phyloP scores from a whole-genome alignment of 64 coral and sea anemone genomes.

The Exaiptasia diaphana region DNA sequence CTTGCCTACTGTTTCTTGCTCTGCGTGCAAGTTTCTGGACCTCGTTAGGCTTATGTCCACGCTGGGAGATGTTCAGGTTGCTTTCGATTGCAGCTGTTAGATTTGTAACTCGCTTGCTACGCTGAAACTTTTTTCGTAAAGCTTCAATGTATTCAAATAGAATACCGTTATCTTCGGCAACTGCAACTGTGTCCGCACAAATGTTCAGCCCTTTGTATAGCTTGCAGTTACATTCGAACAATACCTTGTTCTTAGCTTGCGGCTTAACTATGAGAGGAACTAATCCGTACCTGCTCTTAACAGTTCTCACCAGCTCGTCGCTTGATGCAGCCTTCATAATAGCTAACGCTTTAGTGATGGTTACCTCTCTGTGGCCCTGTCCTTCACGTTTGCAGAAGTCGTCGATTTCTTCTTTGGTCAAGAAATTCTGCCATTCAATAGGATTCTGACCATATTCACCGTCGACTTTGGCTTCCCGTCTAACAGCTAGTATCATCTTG shows the following conservation, averaged over 20 bases:
- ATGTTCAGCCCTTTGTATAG: constrained; percentile 7
- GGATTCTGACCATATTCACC: constrained; percentile 53
- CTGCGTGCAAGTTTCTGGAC: too few species aligned
- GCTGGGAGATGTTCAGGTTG: not conserved
- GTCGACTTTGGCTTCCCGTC: constrained; percentile 1
- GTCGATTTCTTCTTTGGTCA: constrained; percentile 50
- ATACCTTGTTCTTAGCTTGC: constrained; percentile 19
- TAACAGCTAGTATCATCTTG: constrained; percentile 37
- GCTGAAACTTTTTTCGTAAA: constrained; percentile 14
- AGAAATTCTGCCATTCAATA: constrained; percentile 39
- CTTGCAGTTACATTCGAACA: constrained; percentile 44
- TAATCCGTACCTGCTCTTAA: constrained; percentile 12
- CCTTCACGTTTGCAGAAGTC: not conserved
- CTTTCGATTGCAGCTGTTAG: constrained; percentile 23
- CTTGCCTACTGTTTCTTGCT: too few species aligned
- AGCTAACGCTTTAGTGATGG: constrained; percentile 12
- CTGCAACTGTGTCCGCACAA: constrained; percentile 35
- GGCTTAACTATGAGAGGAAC: constrained; percentile 13
- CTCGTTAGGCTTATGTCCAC: constrained; percentile 23
- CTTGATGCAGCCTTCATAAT: not conserved
- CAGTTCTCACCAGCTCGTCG: not conserved
- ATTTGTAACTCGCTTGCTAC: not conserved
- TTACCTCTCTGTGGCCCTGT: constrained; percentile 5
- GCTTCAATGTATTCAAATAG: constrained; percentile 29
- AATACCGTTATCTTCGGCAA: constrained; percentile 49